Evolutionary conservation across 2,113 vertebrate species (phyloP).

Genomic region (Solea senegalensis): DNA sequence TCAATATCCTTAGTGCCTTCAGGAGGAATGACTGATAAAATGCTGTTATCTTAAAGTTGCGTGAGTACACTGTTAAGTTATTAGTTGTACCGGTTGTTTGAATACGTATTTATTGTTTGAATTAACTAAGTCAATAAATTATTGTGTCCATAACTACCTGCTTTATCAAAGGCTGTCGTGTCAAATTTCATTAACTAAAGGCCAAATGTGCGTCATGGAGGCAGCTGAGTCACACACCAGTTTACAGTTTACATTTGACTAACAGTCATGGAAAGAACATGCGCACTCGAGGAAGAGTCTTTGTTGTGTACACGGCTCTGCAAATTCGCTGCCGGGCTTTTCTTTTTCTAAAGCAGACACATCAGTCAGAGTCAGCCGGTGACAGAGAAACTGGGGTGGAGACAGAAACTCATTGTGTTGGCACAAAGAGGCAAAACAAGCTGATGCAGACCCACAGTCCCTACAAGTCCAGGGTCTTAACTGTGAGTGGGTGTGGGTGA

Average conservation of each 20-base stretch:
- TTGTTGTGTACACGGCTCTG: not conserved
- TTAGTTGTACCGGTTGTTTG: slow-evolving; percentile 33
- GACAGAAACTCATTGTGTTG: slow-evolving; percentile 47
- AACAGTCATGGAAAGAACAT: slow-evolving; percentile 25
- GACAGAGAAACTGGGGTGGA: slow-evolving; percentile 45
- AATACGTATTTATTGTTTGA: slow-evolving; percentile 44
- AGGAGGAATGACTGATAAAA: slow-evolving; percentile 28
- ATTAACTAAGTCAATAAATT: slow-evolving; percentile 61
- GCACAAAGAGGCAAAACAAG: slow-evolving; percentile 55
- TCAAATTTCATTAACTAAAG: slow-evolving; percentile 37
- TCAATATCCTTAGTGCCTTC: slow-evolving; percentile 33
- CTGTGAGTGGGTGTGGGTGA: not conserved
- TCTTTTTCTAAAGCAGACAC: slow-evolving; percentile 12
- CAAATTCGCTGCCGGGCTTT: not conserved
- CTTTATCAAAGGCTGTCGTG: not conserved
- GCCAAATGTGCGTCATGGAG: slow-evolving; percentile 36
- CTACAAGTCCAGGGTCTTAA: not conserved
- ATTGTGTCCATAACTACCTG: slow-evolving; percentile 36
- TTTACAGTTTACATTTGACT: slow-evolving; percentile 41
- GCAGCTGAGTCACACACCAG: slow-evolving; percentile 25
- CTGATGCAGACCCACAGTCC: slow-evolving; percentile 33
- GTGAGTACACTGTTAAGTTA: slow-evolving; percentile 51
- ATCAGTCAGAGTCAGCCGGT: not conserved
- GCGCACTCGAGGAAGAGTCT: not conserved
- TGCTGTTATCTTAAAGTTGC: slow-evolving; percentile 13